Evolutionary conservation across 2,113 vertebrate genomes (phyloP).

Genomic region (Melanostigma gelatinosum): DNA sequence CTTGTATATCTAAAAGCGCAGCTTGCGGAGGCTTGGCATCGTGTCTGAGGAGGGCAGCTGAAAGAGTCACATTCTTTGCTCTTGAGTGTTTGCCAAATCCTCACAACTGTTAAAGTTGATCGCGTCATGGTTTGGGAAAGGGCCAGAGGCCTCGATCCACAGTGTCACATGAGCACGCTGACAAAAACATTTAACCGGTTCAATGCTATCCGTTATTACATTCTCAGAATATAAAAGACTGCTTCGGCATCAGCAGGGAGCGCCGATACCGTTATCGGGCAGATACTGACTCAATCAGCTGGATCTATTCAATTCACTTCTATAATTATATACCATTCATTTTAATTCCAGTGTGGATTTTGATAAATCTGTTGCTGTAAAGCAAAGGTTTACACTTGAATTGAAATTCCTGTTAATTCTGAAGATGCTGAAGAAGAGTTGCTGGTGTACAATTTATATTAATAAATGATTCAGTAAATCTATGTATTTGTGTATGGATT

Average conservation of each 20-base stretch:
- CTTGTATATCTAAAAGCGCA: conserved; percentile 42
- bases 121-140: conserved; percentile 53
- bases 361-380: background rate
- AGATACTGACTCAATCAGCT: background rate
- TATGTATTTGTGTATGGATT: background rate
- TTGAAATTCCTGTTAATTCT: background rate
- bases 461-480: background rate
- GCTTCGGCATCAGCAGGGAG: conserved; percentile 15
- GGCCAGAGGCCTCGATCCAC: conserved; percentile 55
- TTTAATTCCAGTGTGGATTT: background rate
- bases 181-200: conserved; percentile 53
- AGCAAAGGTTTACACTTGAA: background rate
- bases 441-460: background rate
- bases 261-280: background rate
- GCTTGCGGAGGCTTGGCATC: conserved; percentile 49
- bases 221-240: conserved; percentile 43
- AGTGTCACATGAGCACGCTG: conserved; percentile 22
- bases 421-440: background rate
- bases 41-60: conserved; percentile 23
- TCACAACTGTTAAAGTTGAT: conserved; percentile 49
- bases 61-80: conserved; percentile 44
- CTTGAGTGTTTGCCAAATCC: conserved; percentile 57
- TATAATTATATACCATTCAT: background rate
- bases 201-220: conserved; percentile 60
- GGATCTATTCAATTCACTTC: background rate